Evolutionary conservation across 2,113 vertebrate species (phyloP).

Genomic region (Phyllostomus discolor): DNA sequence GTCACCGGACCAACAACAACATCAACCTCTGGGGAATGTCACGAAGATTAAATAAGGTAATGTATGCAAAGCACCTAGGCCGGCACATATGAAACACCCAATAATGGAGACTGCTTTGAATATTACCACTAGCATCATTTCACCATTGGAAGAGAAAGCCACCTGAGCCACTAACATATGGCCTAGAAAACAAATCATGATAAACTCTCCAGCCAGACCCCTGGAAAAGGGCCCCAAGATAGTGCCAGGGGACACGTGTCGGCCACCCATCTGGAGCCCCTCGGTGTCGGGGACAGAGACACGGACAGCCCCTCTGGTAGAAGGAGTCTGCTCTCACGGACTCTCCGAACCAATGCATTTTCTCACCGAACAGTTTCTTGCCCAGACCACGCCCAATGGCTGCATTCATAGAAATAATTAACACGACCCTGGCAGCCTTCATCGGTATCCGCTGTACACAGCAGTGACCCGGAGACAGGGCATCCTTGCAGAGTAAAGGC

Average conservation of each 20-base stretch:
- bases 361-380: conserved; percentile 4
- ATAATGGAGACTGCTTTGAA: background rate
- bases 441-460: conserved; percentile 33
- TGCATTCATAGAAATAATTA: conserved; percentile 40
- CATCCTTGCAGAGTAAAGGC: conserved; percentile 52
- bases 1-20: background rate
- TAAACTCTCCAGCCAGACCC: background rate
- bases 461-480: conserved; percentile 29
- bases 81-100: background rate
- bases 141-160: background rate
- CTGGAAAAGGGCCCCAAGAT: accelerated
- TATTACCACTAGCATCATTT: background rate
- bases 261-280: background rate
- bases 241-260: background rate
- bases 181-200: background rate
- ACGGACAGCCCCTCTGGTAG: background rate
- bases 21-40: background rate
- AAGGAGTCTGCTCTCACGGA: background rate
- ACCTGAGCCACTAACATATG: background rate
- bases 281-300: background rate
- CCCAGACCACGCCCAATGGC: background rate
- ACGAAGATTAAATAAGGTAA: background rate
- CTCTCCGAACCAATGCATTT: background rate
- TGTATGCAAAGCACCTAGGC: background rate
- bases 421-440: conserved; percentile 18